A percentile compares a stretch with the other conserved stretches of the same genome.
These are phyloP conservation scores for Acleris sparsana DNA, from an alignment of 2,888 invertebrate genomes.

Conservation along the genomic window DNA sequence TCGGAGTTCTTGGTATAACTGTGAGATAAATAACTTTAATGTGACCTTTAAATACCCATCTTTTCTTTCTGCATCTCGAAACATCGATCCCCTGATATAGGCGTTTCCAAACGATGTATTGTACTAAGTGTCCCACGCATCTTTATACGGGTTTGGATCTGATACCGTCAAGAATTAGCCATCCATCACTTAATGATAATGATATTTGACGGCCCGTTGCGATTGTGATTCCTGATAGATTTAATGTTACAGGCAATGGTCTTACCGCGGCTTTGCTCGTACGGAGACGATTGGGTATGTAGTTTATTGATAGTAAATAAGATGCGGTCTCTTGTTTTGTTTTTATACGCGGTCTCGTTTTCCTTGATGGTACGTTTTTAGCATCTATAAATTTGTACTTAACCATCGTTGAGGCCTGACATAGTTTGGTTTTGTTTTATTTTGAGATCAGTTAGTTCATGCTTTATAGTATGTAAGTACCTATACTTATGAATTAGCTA, in stretches of 20 bases:
- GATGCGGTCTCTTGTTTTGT: not conserved
- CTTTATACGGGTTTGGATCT: conserved; percentile 70
- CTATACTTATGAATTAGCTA: no score
- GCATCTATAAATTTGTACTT: no score
- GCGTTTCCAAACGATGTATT: conserved; percentile 68
- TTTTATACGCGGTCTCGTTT: not conserved
- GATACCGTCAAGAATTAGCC: conserved; percentile 70
- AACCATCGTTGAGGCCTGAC: no score
- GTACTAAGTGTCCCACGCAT: conserved; percentile 76
- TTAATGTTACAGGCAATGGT: conserved; percentile 52
- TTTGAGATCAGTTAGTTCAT: no score
- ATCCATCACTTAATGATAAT: conserved; percentile 80
- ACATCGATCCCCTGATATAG: conserved; percentile 24
- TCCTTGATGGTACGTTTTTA: no score
- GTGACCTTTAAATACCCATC: conserved; percentile 26
- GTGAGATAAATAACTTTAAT: conserved; percentile 15
- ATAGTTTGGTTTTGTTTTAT: no score
- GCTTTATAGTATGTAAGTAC: no score
- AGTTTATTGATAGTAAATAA: conserved; percentile 10
- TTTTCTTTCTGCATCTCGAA: conserved; percentile 33
- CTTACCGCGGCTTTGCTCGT: conserved; percentile 16
- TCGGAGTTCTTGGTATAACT: no score
- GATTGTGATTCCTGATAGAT: conserved; percentile 67
- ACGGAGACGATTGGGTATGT: not conserved
- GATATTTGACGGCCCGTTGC: conserved; percentile 75